phyloP scores from a whole-genome alignment of 1,140 invertebrate species.

The Orussus abietinus region DNA sequence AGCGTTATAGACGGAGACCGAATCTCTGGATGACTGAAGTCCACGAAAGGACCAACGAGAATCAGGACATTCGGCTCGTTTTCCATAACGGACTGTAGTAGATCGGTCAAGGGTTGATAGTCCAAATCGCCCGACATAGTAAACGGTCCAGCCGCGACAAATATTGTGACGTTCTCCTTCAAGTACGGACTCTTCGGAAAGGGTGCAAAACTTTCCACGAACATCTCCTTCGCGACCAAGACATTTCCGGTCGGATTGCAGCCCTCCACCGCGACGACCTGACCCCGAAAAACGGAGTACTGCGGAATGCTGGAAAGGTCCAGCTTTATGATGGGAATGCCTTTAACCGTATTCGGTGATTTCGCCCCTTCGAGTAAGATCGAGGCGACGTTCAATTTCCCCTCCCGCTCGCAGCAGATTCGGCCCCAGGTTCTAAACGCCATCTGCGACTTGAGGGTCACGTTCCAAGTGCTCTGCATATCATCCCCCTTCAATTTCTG shows the following conservation, averaged over 20 bases:
- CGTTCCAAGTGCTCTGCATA: constrained; percentile 28
- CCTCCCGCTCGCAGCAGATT: constrained; percentile 70
- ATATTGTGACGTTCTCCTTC: constrained; percentile 57
- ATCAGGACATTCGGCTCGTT: constrained; percentile 77
- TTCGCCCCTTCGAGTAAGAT: constrained; percentile 71
- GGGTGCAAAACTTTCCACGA: constrained; percentile 48
- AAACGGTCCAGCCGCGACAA: constrained; percentile 80
- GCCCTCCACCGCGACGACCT: constrained; percentile 73
- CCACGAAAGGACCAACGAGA: constrained; percentile 80
- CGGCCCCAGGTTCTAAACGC: constrained; percentile 60
- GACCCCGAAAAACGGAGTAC: constrained; percentile 80
- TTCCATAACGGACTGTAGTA: constrained; percentile 65
- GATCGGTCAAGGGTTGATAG: constrained; percentile 78
- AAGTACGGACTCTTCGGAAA: constrained; percentile 30
- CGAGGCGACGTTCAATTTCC: constrained; percentile 65
- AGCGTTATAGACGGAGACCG: constrained; percentile 53
- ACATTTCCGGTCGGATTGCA: constrained; percentile 65
- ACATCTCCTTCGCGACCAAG: constrained; percentile 66
- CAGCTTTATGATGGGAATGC: too few species aligned
- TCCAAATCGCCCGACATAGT: constrained; percentile 69
- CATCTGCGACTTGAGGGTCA: constrained; percentile 39
- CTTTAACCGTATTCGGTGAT: too few species aligned
- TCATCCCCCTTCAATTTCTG: constrained; percentile 18
- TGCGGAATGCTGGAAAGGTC: constrained; percentile 63
- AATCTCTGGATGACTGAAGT: constrained; percentile 63